Percentiles rank a stretch among this genome's conserved stretches.
These are phyloP conservation scores for Lasioglossum figueresi DNA, from an alignment of 2,888 invertebrate species.

Conservation along the genomic window DNA sequence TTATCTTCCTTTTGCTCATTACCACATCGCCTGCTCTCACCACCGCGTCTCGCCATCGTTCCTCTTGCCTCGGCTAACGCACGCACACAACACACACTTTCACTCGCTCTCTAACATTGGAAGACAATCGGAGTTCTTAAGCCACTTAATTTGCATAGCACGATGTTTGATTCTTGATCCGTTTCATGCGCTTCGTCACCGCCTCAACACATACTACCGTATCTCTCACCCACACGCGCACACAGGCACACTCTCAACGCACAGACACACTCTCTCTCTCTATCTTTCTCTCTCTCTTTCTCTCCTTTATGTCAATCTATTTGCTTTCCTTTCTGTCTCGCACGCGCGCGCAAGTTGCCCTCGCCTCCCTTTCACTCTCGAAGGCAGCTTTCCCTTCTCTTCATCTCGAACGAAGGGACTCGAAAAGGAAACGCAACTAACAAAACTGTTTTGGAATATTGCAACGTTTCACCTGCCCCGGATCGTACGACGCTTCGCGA, in stretches of 20 bases:
- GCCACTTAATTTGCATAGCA: conserved; percentile 56
- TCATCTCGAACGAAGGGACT: conserved; percentile 42
- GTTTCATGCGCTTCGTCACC: conserved; percentile 49
- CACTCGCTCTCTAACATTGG: conserved; percentile 69
- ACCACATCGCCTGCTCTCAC: conserved; percentile 50
- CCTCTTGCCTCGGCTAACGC: conserved; percentile 9
- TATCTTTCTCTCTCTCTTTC: neutral
- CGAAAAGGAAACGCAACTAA: conserved; percentile 38
- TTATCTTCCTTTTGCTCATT: conserved; percentile 59
- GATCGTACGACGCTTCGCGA: conserved; percentile 50
- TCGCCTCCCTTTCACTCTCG: conserved; percentile 59
- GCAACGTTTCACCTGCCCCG: conserved; percentile 80
- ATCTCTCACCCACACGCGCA: neutral
- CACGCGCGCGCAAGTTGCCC: conserved; percentile 21
- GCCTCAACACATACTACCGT: neutral
- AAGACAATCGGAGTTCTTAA: conserved; percentile 74
- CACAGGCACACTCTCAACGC: too few relatives aligned
- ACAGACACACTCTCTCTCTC: neutral
- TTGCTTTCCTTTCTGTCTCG: neutral
- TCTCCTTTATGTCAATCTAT: neutral
- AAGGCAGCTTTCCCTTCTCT: conserved; percentile 54
- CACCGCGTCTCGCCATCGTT: conserved; percentile 26
- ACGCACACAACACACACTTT: conserved; percentile 41
- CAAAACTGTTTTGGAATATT: conserved; percentile 77
- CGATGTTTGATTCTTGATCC: conserved; percentile 59